Evolutionary conservation across 2,888 invertebrate genomes (phyloP).

Genomic region (Parnassius mnemosyne): DNA sequence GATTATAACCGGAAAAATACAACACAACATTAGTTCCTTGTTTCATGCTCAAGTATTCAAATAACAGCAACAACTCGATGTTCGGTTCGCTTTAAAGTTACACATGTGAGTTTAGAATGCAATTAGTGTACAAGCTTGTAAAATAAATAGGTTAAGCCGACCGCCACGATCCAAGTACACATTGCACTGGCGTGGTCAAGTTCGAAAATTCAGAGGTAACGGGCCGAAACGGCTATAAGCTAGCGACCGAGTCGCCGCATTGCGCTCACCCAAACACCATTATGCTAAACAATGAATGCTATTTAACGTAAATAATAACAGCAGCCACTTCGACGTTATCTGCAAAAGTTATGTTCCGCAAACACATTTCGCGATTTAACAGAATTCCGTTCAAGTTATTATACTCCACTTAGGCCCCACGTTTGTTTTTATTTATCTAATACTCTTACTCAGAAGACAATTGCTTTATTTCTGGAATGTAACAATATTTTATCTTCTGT

Average conservation of each 20-base stretch:
- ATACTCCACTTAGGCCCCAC: background rate
- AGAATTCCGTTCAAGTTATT: constrained; percentile 18
- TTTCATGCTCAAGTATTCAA: constrained; percentile 18
- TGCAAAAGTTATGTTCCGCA: constrained; percentile 25
- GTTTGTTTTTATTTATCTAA: too few species aligned
- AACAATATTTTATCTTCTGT: too few species aligned
- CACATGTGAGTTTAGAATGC: constrained; percentile 29
- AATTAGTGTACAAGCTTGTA: constrained; percentile 33
- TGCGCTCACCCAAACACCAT: constrained; percentile 60
- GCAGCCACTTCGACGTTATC: constrained; percentile 24
- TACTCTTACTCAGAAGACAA: too few species aligned
- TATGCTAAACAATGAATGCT: constrained; percentile 70
- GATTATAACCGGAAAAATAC: constrained; percentile 4
- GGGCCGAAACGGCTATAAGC: constrained; percentile 49
- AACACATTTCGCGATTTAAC: constrained; percentile 24
- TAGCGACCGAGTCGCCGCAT: constrained; percentile 32
- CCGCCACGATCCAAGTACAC: constrained; percentile 42
- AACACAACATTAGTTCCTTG: constrained; percentile 9
- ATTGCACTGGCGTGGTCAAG: constrained; percentile 59
- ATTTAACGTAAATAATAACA: constrained; percentile 54
- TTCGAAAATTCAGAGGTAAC: constrained; percentile 58
- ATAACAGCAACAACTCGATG: constrained; percentile 6
- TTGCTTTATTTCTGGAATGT: too few species aligned
- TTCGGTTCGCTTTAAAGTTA: constrained; percentile 22
- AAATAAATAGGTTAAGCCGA: constrained; percentile 47